Base-by-base conservation (phyloP, 2,888 invertebrate genomes). In the Campoletis raptor region DNA sequence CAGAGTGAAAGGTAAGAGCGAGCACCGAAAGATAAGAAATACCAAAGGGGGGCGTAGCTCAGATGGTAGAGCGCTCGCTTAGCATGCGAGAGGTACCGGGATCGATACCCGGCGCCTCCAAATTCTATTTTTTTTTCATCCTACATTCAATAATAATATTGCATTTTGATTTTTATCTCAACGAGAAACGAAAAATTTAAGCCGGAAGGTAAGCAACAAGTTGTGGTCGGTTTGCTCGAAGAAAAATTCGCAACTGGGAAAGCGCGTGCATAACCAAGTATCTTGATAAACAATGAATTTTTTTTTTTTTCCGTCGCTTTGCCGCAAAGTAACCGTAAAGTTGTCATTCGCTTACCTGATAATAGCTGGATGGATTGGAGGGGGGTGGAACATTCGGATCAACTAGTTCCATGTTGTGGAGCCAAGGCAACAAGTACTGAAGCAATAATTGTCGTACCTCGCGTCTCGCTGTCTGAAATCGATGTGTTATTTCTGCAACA, bases 391-490 rank as follows among this genome's bases (percentile, higher is more conserved):
- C 97, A 92, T 98, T 98, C 21, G 99, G 98, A 93, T 99, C 99
- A 6, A 99, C 98, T 87, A 99, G 96, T 95, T 99, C 99, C 97
- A 99, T 98, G 95, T 99, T 99, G 93, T 99, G 98, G 82, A 99
- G 95, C 99, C 99, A 99, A 18, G 99, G 99, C 83, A 99, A 95
- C 90, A 99, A 95, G 94, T 99, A 99, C 93, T 98, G 98, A 80
- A 99, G 95, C 89, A 99, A 95, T 87, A 98, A 95, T 91, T 99
- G 98, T 0, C 99, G 96, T 0, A 99, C 98, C 94, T 99, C 98
- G 7, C 98, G 97, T 64, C 98, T 96, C 0, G 99, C 99, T 9
- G 98, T 98, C 95, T 99, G 99, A 94, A 99, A 98, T 86, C 99
- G 96, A 94, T 98, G 98, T 10, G 99, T 99, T 86, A 99, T 99